These are phyloP conservation scores for Oceanites oceanicus DNA, from an alignment of 2,113 vertebrate genomes.

Conservation along the genomic window DNA sequence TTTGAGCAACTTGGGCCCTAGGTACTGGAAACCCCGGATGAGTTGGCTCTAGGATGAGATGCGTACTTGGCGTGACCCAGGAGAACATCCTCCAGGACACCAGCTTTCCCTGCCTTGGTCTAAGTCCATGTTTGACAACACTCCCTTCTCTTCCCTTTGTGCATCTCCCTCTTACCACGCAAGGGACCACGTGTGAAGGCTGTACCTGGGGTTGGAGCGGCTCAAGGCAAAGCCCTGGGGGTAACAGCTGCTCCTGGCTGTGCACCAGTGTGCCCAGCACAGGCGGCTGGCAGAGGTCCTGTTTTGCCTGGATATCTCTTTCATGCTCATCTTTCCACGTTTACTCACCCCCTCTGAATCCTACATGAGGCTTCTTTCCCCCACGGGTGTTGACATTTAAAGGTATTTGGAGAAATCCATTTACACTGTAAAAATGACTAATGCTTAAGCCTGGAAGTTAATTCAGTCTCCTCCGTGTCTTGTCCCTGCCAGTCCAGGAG, in stretches of 20 bases:
- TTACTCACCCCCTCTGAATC: background rate
- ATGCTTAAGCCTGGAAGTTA: background rate
- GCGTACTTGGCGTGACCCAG: background rate
- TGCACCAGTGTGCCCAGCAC: background rate
- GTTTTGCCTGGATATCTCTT: background rate
- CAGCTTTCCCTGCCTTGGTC: background rate
- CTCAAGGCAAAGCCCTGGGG: background rate
- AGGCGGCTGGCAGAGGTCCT: background rate
- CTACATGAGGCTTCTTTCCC: background rate
- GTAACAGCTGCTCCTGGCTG: background rate
- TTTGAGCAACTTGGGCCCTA: background rate
- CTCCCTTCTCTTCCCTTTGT: background rate
- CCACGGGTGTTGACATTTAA: background rate
- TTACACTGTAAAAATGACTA: background rate
- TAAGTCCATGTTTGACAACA: background rate
- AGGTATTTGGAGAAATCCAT: background rate
- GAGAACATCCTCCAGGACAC: background rate
- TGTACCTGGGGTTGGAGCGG: background rate
- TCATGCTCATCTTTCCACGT: background rate
- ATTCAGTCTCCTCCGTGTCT: background rate
- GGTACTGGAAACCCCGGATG: accelerated
- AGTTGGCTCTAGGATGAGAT: background rate
- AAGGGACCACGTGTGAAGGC: background rate
- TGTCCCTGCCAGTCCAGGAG: background rate
- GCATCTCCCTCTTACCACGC: background rate